Evolutionary conservation across 1,140 invertebrate genomes (phyloP).

Genomic region (Euwallacea similis): DNA sequence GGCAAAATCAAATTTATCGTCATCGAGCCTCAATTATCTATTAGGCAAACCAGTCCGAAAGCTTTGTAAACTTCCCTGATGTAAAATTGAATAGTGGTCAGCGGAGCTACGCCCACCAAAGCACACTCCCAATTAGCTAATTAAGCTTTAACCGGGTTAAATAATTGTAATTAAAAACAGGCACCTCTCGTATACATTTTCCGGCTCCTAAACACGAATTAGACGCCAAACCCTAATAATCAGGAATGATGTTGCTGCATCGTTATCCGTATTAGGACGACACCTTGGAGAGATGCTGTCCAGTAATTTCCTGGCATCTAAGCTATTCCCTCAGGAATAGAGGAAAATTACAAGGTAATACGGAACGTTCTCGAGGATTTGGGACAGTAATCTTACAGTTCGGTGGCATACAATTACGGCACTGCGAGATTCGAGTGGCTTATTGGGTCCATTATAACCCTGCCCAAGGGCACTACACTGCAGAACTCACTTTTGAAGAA

Average conservation of each 20-base stretch:
- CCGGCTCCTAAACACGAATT: slow-evolving; percentile 28
- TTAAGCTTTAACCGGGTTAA: too few relatives aligned
- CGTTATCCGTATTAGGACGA: slow-evolving; percentile 46
- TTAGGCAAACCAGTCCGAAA: too few relatives aligned
- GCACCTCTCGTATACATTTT: slow-evolving; percentile 15
- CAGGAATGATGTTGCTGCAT: slow-evolving; percentile 44
- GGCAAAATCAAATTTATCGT: too few relatives aligned
- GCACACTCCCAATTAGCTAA: slow-evolving; percentile 13
- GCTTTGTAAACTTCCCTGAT: too few relatives aligned
- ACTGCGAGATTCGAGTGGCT: neutral
- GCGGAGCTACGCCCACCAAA: slow-evolving; percentile 23
- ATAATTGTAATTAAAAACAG: slow-evolving; percentile 10
- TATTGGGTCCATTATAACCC: too few relatives aligned
- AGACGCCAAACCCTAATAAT: slow-evolving; percentile 45
- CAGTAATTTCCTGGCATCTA: slow-evolving; percentile 19
- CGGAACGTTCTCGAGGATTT: neutral
- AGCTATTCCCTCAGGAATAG: slow-evolving; percentile 31
- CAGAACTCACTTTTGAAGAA: too few relatives aligned
- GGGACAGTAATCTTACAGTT: slow-evolving; percentile 24
- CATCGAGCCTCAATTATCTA: too few relatives aligned
- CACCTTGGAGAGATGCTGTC: slow-evolving; percentile 40
- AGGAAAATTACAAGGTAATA: slow-evolving; percentile 28
- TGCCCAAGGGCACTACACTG: too few relatives aligned
- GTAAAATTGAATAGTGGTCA: too few relatives aligned
- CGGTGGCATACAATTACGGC: slow-evolving; percentile 10